Evolutionary conservation across 1,140 invertebrate genomes (phyloP), one percentile per base, ranked within the genome.

Genomic region (Panagrolaimus sp.): DNA sequence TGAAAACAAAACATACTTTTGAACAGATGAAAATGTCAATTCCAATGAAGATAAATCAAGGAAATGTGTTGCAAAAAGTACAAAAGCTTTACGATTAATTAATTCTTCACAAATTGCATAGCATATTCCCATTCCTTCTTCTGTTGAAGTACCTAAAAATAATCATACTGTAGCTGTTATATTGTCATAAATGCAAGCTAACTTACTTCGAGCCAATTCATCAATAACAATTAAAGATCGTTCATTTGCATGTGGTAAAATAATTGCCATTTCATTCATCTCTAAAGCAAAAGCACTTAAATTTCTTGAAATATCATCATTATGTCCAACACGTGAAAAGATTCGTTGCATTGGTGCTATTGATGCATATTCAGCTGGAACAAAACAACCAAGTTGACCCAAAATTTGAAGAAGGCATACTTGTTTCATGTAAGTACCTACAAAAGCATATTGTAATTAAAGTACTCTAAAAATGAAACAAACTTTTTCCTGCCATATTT

Each of bases 341-440:
- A 93, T 86, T 73, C 89, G 84, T 77, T 94, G 88, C 42, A 88
- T 86, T 0, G 91, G 92, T 9, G 74, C 45, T 61, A 76, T 70
- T 9, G 51, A 67, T 11, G 74, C 74, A 64, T 85, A 87, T 66
- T 88, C 87, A 1, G 92, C 92, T 9, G 92, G 92, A 0, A 96
- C 88, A 82, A 88, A 93, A 75, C 89, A 92, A 11, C 92, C 92
- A 73, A 92, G 87, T 74, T 86, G 85, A 67, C 92, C 91, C 88
- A 97, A 90, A 48, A 97, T 89, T 85, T 96, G 92, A 16, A 95
- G 84, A 23, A 92, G 82, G 47, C 90, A 89, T 53, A 95, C 87
- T 85, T 94, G 91, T 73, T 91, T 89, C 9, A 96, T 88, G 78
- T 92, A 95, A 57, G 92, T 91, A 63, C n/a, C n/a, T n/a, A n/a